Evolutionary conservation across 2,113 vertebrate genomes (phyloP).

Genomic region (Cairina moschata): DNA sequence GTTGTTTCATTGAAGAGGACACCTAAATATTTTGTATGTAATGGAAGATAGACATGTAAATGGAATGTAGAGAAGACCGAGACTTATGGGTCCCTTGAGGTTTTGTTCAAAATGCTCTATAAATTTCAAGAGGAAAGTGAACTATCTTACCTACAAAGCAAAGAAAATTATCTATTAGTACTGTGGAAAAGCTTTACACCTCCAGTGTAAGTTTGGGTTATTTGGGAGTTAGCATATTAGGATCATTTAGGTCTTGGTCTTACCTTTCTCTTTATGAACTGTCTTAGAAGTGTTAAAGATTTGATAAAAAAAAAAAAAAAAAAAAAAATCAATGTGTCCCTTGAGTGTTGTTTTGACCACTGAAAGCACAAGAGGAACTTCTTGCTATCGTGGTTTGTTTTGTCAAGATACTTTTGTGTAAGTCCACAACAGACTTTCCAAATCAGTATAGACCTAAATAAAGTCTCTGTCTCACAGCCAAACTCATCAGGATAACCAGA

Average conservation of each 20-base stretch:
- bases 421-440: background rate
- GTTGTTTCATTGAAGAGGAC: background rate
- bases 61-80: background rate
- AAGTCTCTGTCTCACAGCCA: background rate
- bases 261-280: background rate
- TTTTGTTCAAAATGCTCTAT: background rate
- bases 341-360: background rate
- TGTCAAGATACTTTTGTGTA: background rate
- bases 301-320: background rate
- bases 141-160: background rate
- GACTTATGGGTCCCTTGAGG: background rate
- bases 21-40: background rate
- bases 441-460: background rate
- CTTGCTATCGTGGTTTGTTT: background rate
- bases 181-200: background rate
- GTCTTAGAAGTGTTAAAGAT: background rate
- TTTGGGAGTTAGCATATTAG: background rate
- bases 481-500: background rate
- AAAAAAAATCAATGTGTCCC: background rate
- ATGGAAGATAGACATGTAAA: background rate
- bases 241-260: background rate
- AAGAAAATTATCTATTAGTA: background rate
- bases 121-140: background rate
- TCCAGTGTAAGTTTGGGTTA: accelerated
- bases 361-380: background rate